Evolutionary conservation across 2,113 vertebrate species (phyloP), one percentile per base, ranked within the genome.

Genomic region (Cettia cetti): DNA sequence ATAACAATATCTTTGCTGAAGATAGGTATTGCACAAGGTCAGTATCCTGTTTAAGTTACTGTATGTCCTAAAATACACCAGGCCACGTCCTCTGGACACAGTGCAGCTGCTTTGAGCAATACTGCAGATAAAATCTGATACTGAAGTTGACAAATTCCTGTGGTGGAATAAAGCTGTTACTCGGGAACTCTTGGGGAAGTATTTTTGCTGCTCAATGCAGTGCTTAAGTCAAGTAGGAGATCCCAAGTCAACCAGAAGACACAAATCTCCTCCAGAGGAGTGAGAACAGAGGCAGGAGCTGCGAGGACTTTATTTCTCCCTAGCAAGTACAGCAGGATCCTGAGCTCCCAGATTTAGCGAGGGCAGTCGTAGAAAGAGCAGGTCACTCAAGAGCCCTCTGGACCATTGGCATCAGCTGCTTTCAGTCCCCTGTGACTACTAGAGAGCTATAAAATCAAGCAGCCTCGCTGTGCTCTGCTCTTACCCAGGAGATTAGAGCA

Each of bases 11-110:
- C 76, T 88, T 85, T 0, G 20, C 79, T 68, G 72, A 80, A 93
- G 88, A 96, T 11, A 90, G 79, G 94, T 92, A 93, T 83, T 90
- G 56, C 44, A 92, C 82, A 89, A 90, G 92, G n/a, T n/a, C 90
- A 63, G 31, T 63, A 56, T 86, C 68, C 95, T 95, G 88, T 92
- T 96, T 96, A 93, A 95, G 65, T 97, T 96, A 96, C 92, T 90
- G 0, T 22, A 63, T 64, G 61, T 81, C 93, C 86, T 79, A 96
- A 96, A 96, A 97, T 95, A 96, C 44, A 92, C 63, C 19, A 63
- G 87, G 82, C 85, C 71, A 77, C 60, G 82, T 96, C 71, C 88
- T 86, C 82, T 68, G 80, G 79, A 90, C 37, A 54, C 40, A 31
- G 56, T 56, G 90, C 94, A 97, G 94, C 93, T 96, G 90, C 90